Conservation (phyloP, 2,113 vertebrate species). For the Chrysemys picta region DNA sequence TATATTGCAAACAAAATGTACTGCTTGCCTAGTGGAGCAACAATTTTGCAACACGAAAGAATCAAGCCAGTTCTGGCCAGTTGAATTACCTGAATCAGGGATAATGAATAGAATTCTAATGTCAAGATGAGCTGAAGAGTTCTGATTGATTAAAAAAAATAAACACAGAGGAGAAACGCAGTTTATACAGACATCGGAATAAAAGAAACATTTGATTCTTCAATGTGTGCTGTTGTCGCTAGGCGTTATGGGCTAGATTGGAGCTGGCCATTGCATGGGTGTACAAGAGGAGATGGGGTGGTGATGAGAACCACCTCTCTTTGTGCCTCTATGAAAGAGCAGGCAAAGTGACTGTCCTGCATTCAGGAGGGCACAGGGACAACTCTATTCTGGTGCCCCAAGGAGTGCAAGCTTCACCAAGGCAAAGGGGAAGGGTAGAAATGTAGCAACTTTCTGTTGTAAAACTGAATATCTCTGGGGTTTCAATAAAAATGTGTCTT, state of each 20-base stretch:
- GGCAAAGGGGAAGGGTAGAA: not conserved
- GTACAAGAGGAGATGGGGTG: fast-evolving
- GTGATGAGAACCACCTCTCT: fast-evolving
- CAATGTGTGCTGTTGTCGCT: fast-evolving
- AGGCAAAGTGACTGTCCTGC: not conserved
- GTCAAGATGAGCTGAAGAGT: not conserved
- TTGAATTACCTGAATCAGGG: not conserved
- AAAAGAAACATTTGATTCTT: not conserved
- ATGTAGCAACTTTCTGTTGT: not conserved
- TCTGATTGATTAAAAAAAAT: not conserved
- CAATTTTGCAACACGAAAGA: not conserved
- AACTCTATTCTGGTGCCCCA: not conserved
- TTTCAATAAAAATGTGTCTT: not conserved
- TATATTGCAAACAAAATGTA: not conserved
- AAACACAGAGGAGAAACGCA: not conserved
- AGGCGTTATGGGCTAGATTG: fast-evolving
- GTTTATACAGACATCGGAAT: not conserved
- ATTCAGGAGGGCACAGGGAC: not conserved
- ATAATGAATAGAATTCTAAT: not conserved
- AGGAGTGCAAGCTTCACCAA: not conserved
- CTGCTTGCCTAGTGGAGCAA: not conserved
- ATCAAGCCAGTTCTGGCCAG: not conserved
- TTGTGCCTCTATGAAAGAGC: not conserved
- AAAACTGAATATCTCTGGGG: not conserved
- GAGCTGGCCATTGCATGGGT: not conserved